Evolutionary conservation across 2,888 invertebrate species (phyloP).

Genomic region (Morinoia aosen): DNA sequence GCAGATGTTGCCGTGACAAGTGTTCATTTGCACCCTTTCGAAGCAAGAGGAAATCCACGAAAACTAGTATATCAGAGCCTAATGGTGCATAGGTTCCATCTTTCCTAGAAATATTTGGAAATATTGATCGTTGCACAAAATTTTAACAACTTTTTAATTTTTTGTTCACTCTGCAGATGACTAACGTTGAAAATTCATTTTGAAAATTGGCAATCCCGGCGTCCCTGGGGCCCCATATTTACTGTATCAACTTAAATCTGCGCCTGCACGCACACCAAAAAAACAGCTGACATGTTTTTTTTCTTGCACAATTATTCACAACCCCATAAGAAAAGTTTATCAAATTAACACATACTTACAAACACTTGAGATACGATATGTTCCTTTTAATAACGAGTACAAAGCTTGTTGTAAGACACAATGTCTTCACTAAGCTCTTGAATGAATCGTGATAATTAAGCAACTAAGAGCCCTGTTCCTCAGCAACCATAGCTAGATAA

Average conservation of each 20-base stretch:
- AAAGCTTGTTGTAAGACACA: background rate
- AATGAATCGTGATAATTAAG: background rate
- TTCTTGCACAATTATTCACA: background rate
- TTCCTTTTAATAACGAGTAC: background rate
- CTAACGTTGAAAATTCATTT: background rate
- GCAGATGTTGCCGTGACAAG: too few relatives aligned
- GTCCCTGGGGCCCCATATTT: background rate
- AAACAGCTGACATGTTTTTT: background rate
- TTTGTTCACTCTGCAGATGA: background rate
- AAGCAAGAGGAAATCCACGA: too few relatives aligned
- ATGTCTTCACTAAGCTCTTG: background rate
- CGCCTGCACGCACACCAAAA: background rate
- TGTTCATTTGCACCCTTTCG: too few relatives aligned
- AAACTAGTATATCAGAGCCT: too few relatives aligned
- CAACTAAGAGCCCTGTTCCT: background rate
- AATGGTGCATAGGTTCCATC: too few relatives aligned
- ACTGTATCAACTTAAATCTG: background rate
- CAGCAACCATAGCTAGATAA: background rate
- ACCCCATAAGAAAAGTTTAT: background rate
- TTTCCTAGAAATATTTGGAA: too few relatives aligned
- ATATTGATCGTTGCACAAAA: too few relatives aligned
- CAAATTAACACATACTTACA: background rate
- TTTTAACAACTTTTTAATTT: background rate
- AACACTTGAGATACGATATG: background rate
- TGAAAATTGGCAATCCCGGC: background rate